phyloP scores from a whole-genome alignment of 2,113 vertebrate genomes.

The Antennarius striatus region DNA sequence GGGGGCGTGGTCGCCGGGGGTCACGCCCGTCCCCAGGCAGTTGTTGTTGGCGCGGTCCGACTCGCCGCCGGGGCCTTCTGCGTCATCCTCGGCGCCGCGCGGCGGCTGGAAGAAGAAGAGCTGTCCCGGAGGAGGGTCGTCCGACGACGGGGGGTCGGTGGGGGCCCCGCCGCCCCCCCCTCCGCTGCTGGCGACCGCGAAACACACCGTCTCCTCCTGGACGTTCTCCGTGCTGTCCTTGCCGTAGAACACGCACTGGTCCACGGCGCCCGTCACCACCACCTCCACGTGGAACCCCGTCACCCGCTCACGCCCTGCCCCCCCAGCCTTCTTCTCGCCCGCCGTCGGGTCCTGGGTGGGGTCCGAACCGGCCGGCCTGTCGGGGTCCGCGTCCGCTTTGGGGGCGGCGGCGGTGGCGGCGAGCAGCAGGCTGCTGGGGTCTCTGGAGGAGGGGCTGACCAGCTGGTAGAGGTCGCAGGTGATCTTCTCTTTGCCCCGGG shows the following conservation, averaged over 20 bases:
- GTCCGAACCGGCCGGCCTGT: constrained; percentile 60
- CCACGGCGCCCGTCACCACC: constrained; percentile 93
- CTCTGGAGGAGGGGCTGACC: constrained; percentile 86
- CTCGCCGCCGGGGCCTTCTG: constrained; percentile 31
- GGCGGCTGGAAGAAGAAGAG: constrained; percentile 86
- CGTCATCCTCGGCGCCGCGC: constrained; percentile 72
- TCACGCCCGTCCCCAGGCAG: constrained; percentile 25
- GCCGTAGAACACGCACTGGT: constrained; percentile 93
- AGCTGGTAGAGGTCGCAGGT: constrained; percentile 95
- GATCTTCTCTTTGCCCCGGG: constrained; percentile 91
- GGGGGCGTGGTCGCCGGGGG: constrained; percentile 46
- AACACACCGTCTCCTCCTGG: constrained; percentile 89
- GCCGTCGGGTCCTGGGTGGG: constrained; percentile 55
- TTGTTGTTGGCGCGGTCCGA: constrained; percentile 74
- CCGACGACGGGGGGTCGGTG: constrained; percentile 68
- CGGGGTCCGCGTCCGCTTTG: constrained; percentile 77
- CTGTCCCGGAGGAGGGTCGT: constrained; percentile 90
- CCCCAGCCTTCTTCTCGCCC: constrained; percentile 70
- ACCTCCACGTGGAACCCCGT: constrained; percentile 94
- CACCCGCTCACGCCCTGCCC: constrained; percentile 72
- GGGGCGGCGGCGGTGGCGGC: constrained; percentile 74
- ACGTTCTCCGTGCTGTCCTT: constrained; percentile 91
- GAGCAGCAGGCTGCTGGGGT: constrained; percentile 82
- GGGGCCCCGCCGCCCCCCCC: constrained; percentile 48
- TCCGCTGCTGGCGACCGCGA: constrained; percentile 74